phyloP scores from a whole-genome alignment of 2,113 vertebrate genomes.

The Fregata magnificens region DNA sequence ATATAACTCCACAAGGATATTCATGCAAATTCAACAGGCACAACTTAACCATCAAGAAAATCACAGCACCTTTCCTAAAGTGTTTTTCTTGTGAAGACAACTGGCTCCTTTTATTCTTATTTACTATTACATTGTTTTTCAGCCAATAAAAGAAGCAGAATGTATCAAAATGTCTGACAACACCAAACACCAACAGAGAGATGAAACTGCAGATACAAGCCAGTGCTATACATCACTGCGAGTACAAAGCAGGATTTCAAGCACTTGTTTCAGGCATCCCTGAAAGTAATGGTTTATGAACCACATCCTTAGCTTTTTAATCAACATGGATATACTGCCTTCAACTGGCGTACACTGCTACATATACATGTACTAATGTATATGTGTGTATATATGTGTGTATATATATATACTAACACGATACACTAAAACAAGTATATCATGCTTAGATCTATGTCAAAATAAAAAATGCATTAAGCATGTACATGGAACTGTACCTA shows the following conservation, averaged over 20 bases:
- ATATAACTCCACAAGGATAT: neutral
- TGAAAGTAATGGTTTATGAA: neutral
- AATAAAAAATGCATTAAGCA: neutral
- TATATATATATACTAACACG: no score
- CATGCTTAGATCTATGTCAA: neutral
- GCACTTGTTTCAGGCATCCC: neutral
- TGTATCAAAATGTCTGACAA: neutral
- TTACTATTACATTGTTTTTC: neutral
- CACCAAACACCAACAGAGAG: neutral
- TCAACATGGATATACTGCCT: neutral
- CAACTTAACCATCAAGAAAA: neutral
- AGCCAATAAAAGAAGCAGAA: neutral
- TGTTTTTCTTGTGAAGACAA: neutral
- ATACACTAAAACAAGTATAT: neutral
- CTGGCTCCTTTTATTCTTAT: neutral
- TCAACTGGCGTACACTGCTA: neutral
- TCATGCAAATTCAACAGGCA: neutral
- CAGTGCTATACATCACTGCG: neutral
- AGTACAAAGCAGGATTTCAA: neutral
- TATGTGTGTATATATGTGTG: no score
- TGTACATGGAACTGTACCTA: neutral
- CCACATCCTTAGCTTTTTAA: neutral
- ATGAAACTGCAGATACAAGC: conserved; percentile 1
- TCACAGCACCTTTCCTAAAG: neutral
- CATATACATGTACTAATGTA: neutral